A percentile compares a stretch with the other conserved stretches of the same genome.
phyloP scores from a whole-genome alignment of 2,797 vertebrate genomes.

The Toxotes lorentzi region DNA sequence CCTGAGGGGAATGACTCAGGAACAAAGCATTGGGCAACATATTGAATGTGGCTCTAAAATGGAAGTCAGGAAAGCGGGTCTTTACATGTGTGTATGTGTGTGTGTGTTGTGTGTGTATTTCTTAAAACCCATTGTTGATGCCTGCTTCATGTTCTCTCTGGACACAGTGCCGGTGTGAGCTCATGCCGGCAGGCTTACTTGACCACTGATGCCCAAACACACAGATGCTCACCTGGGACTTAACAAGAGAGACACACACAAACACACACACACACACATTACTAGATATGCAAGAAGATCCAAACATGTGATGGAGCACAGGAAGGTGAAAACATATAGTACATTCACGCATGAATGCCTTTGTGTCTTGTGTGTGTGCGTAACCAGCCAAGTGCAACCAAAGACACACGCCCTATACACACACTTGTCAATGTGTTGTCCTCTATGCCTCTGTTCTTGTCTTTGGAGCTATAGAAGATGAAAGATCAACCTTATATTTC shows the following conservation, averaged over 20 bases:
- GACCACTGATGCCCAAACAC: not conserved
- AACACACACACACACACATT: conserved; percentile 4
- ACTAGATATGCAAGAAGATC: conserved; percentile 16
- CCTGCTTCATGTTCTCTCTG: not conserved
- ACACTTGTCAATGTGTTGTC: conserved; percentile 35
- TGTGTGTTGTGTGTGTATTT: not conserved
- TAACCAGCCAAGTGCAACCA: conserved; percentile 33
- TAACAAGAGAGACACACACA: not conserved
- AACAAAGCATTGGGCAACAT: conserved; percentile 54
- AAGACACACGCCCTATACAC: conserved; percentile 24
- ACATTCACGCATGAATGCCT: conserved; percentile 13
- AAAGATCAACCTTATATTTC: not conserved
- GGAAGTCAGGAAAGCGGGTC: conserved; percentile 40
- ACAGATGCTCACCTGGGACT: not conserved
- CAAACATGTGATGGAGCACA: conserved; percentile 16
- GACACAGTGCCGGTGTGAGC: conserved; percentile 16
- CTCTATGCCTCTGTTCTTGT: conserved; percentile 17
- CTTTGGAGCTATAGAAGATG: not conserved
- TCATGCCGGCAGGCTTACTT: conserved; percentile 12
- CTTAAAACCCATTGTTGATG: conserved; percentile 11
- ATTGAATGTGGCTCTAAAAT: conserved; percentile 63
- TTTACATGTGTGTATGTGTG: conserved; percentile 29
- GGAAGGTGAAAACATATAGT: conserved; percentile 30
- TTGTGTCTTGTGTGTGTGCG: conserved; percentile 25
- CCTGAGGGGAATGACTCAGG: conserved; percentile 72